phyloP scores from a whole-genome alignment of 2,113 vertebrate genomes.

The Vanacampus margaritifer region DNA sequence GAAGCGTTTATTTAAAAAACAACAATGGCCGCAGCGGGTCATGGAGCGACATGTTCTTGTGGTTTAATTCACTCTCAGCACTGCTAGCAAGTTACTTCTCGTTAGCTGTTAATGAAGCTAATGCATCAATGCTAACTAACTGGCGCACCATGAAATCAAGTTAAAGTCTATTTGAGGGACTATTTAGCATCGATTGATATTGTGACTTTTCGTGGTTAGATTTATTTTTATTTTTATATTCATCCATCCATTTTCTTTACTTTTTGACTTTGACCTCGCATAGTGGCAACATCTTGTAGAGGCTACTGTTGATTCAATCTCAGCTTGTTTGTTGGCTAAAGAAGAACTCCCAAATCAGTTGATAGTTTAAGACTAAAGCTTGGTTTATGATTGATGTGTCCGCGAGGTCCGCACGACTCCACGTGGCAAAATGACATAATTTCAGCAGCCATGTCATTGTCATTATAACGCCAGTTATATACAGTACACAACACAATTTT shows the following conservation, averaged over 20 bases:
- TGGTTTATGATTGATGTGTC: no score
- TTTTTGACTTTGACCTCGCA: no score
- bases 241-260: background rate
- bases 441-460: no score
- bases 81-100: slow-evolving; percentile 33
- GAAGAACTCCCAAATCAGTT: no score
- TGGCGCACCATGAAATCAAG: background rate
- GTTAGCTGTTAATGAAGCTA: slow-evolving; percentile 28
- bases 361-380: no score
- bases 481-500: no score
- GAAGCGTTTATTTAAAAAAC: slow-evolving; percentile 21
- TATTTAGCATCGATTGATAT: background rate
- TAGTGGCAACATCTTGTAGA: background rate
- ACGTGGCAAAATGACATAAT: no score
- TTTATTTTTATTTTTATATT: background rate
- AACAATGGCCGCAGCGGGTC: slow-evolving; percentile 11
- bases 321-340: background rate
- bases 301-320: background rate
- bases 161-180: no score
- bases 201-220: background rate
- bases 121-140: slow-evolving; percentile 1
- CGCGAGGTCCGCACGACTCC: no score
- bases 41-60: slow-evolving; percentile 31
- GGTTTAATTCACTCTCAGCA: slow-evolving; percentile 37
- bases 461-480: no score